Evolutionary conservation across 2,797 vertebrate species (phyloP).

Genomic region (Dallia pectoralis): DNA sequence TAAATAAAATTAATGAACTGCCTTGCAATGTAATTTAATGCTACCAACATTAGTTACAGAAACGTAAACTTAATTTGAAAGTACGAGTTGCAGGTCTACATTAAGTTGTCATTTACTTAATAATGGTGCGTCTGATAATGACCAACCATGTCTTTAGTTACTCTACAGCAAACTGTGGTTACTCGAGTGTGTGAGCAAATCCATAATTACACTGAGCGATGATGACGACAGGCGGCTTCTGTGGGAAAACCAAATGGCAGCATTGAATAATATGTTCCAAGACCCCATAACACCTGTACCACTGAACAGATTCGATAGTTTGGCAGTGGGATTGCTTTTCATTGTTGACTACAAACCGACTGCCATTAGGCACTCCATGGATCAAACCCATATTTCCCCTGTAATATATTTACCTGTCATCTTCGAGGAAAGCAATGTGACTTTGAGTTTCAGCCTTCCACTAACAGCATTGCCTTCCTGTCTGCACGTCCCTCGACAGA

Average conservation of each 20-base stretch:
- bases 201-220: not conserved
- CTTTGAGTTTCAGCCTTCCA: slow-evolving; percentile 71
- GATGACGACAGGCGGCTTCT: not conserved
- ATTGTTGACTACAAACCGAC: slow-evolving; percentile 55
- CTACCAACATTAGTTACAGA: not conserved
- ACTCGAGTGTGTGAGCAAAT: not conserved
- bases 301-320: slow-evolving; percentile 31
- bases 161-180: not conserved
- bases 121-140: not conserved
- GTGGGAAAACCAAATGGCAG: not conserved
- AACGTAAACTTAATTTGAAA: not conserved
- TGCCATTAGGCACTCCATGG: slow-evolving; percentile 52
- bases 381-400: slow-evolving; percentile 67
- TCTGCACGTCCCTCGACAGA: slow-evolving; percentile 56
- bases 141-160: not conserved
- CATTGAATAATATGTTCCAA: not conserved
- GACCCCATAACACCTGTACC: slow-evolving; percentile 20
- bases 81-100: not conserved
- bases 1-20: not conserved
- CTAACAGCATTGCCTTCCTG: slow-evolving; percentile 72
- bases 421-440: slow-evolving; percentile 75
- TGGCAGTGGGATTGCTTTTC: slow-evolving; percentile 39
- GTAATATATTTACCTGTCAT: slow-evolving; percentile 74
- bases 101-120: not conserved
- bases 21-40: not conserved